These are phyloP conservation scores for Malacosoma neustria DNA, from an alignment of 2,888 invertebrate species.

Conservation along the genomic window DNA sequence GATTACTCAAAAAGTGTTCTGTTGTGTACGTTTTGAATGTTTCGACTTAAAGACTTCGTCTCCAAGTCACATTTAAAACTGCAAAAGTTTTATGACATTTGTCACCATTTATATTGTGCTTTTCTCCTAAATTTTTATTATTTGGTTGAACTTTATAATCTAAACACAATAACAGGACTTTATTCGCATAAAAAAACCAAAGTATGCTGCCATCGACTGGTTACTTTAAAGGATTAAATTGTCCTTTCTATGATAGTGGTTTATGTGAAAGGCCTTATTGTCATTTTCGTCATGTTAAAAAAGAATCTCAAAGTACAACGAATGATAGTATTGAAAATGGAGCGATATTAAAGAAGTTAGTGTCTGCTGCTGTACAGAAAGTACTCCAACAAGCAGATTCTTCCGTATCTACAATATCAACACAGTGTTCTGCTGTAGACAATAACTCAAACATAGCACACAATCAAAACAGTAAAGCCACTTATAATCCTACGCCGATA, in stretches of 20 bases:
- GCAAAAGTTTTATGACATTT: no score
- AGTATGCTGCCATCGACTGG: slow-evolving; percentile 92
- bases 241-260: slow-evolving; percentile 88
- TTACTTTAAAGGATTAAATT: slow-evolving; percentile 88
- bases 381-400: slow-evolving; percentile 69
- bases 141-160: no score
- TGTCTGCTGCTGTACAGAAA: slow-evolving; percentile 77
- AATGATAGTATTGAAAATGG: slow-evolving; percentile 61
- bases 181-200: neutral
- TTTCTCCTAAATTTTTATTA: no score
- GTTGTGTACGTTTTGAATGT: no score
- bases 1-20: no score
- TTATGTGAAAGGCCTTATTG: slow-evolving; percentile 93
- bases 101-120: no score
- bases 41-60: no score
- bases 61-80: no score
- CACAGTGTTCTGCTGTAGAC: slow-evolving; percentile 14
- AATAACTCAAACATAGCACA: slow-evolving; percentile 17
- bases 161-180: no score
- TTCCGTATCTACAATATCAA: slow-evolving; percentile 23
- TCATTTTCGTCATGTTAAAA: slow-evolving; percentile 90
- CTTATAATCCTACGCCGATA: slow-evolving; percentile 80
- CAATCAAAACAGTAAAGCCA: slow-evolving; percentile 48
- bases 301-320: slow-evolving; percentile 70
- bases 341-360: slow-evolving; percentile 72